Percentiles rank a stretch among this genome's conserved stretches.
Conservation (phyloP, 2,113 vertebrate species). For the Cinclus mexicanus region DNA sequence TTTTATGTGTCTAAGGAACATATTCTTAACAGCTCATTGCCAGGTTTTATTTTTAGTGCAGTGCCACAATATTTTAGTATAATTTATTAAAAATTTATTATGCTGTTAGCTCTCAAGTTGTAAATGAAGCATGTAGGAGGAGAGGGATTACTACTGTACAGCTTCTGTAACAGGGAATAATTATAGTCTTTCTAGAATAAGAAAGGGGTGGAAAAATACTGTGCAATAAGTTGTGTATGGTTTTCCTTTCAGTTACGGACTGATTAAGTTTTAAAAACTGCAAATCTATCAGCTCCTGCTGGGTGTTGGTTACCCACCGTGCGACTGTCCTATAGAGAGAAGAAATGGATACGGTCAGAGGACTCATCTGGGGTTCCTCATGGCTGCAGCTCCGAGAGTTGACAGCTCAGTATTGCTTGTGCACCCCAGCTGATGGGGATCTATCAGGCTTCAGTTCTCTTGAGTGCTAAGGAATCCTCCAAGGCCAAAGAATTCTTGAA, state of each 20-base stretch:
- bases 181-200: conserved; percentile 19
- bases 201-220: conserved; percentile 8
- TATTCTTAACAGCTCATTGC: background rate
- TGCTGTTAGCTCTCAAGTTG: conserved; percentile 45
- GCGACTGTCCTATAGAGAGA: background rate
- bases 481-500: background rate
- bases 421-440: background rate
- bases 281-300: background rate
- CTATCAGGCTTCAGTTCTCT: background rate
- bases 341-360: background rate
- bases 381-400: background rate
- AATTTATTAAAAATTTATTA: conserved; percentile 63
- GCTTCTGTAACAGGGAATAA: conserved; percentile 15
- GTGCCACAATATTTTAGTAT: conserved; percentile 55
- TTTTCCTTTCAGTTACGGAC: background rate
- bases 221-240: background rate
- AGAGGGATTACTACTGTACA: conserved; percentile 50
- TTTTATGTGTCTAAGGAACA: background rate
- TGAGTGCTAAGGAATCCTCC: background rate
- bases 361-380: background rate
- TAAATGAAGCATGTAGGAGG: conserved; percentile 56
- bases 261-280: background rate
- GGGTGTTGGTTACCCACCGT: background rate
- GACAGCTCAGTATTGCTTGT: background rate
- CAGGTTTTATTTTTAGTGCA: conserved; percentile 48